Base-by-base conservation (phyloP, 1,140 invertebrate genomes). In the Gonioctena quinquepunctata region DNA sequence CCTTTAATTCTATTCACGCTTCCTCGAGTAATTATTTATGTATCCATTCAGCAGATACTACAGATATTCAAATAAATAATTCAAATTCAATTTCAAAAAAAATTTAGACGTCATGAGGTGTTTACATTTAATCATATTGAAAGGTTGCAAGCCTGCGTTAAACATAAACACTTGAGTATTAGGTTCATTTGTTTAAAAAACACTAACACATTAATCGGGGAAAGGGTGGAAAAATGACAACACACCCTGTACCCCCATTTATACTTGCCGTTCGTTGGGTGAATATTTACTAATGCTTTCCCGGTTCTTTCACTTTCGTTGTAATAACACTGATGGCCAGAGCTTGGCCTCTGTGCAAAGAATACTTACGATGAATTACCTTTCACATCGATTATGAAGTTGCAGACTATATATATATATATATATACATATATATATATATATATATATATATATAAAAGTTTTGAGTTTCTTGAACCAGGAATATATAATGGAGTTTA, bases 171-270 rank as follows among this genome's bases (percentile, higher is more conserved):
- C 72, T 71, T 74, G 71, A 68, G 74, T 77, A 77, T 77, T 77
- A 70, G 67, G 68, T 77, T 76, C 74, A 71, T 74, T 75, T 77
- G 72, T 71, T 76, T 76, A 75, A 77, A 73, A 75, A 75, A 75
- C 73, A 77, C 73, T 66, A 73, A 75, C 73, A 73, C 73, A 73
- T 69, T 72, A 75, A 75, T 67, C 66, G 65, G 62, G 61, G 26
- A 50, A 72, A 72, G 69, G 67, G 70, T 67, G 67, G 67, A 57
- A 25, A 48, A 49, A 22, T 19, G 71, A 64, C 52, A 22, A 64
- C 59, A 70, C 64, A 70, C 57, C 49, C 68, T 57, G 56, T 62
- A 54, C 61, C 42, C 48, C 61, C 48, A 49, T 63, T 63, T 42
- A 63, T 49, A 49, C 33, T 63, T 63, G 61, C 21, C 57, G 50